Conservation (phyloP, 2,888 invertebrate species). For the Alitta virens region DNA sequence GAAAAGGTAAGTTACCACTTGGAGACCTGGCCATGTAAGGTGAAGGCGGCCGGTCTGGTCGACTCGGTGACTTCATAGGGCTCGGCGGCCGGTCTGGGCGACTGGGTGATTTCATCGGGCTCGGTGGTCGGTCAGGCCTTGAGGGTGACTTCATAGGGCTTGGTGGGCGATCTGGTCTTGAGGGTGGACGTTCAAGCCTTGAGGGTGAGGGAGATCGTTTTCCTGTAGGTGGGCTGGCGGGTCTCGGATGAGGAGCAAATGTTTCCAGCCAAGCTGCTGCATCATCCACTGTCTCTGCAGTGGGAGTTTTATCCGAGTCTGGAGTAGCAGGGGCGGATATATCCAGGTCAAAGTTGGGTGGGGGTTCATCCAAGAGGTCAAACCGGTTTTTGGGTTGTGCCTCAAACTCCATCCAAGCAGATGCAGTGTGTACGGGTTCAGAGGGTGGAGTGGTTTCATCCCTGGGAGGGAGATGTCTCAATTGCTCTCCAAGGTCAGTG, state of each 20-base stretch:
- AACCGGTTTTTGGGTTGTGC: no score
- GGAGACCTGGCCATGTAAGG: constrained; percentile 1
- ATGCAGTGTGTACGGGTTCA: background rate
- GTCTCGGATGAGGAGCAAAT: background rate
- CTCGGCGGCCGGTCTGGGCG: background rate
- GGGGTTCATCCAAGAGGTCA: no score
- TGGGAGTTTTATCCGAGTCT: no score
- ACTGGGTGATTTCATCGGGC: background rate
- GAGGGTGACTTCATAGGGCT: background rate
- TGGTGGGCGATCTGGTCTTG: background rate
- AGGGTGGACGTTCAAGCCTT: background rate
- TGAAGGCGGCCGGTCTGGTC: background rate
- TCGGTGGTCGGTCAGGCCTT: background rate
- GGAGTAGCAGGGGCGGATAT: no score
- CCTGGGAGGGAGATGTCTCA: no score
- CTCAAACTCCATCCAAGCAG: no score
- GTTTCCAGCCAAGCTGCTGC: no score
- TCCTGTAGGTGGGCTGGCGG: background rate
- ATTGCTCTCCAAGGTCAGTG: no score
- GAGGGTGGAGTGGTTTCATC: background rate
- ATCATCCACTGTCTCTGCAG: no score
- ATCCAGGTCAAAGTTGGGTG: no score
- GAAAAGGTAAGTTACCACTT: background rate
- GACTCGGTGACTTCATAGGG: background rate
- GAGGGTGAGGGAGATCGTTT: background rate